Percentiles rank a stretch among this genome's conserved stretches.
phyloP scores from a whole-genome alignment of 2,888 invertebrate species.

The Hydroisotoma schaefferi region DNA sequence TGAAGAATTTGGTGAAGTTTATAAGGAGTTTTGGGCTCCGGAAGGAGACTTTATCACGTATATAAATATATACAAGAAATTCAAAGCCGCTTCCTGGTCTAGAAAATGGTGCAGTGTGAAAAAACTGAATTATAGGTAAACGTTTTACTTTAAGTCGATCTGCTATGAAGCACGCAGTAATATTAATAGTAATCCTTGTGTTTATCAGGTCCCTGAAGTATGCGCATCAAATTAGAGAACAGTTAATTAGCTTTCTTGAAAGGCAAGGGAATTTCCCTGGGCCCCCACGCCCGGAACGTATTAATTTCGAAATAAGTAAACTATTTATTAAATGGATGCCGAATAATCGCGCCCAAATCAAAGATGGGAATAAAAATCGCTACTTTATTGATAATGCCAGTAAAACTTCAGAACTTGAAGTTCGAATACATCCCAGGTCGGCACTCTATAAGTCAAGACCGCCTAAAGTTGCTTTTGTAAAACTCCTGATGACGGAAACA shows the following conservation, averaged over 20 bases:
- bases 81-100: conserved; percentile 63
- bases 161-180: no score
- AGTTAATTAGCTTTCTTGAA: conserved; percentile 58
- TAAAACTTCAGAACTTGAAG: no score
- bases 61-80: conserved; percentile 81
- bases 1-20: background rate
- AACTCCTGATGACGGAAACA: no score
- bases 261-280: conserved; percentile 12
- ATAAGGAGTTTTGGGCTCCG: conserved; percentile 66
- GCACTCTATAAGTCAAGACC: no score
- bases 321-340: no score
- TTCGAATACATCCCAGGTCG: no score
- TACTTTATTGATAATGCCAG: no score
- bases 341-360: no score
- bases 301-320: no score
- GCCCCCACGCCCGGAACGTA: no score
- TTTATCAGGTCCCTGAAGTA: conserved; percentile 70
- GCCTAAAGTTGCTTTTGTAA: no score
- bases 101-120: conserved; percentile 48
- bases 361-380: no score
- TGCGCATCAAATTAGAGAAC: conserved; percentile 74
- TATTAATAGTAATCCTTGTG: background rate
- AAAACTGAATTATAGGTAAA: conserved; percentile 11
- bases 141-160: background rate
- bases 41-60: conserved; percentile 90